Evolutionary conservation across 2,888 invertebrate genomes (phyloP), one percentile per base, ranked within the genome.

Genomic region (Yponomeuta plumbellus): DNA sequence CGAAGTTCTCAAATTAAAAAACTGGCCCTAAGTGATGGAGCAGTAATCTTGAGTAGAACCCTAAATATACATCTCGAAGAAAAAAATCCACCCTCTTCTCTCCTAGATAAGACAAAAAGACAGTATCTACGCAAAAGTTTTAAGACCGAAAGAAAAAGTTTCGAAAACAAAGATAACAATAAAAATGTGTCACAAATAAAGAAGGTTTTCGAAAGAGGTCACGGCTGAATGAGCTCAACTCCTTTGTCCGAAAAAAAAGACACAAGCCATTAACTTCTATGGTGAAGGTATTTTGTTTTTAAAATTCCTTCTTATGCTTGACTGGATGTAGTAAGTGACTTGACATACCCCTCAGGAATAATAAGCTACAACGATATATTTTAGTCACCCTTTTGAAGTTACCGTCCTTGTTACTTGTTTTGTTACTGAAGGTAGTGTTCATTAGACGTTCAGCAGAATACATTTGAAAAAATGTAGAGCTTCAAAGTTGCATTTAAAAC

Each of bases 61-160:
- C 63, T 21, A 71, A 70, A 74, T 74, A 74, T 68, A 39, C 71
- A 67, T 68, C 66, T 64, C 64, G 52, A 17, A 2, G 67, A 67
- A 69, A n/a, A 71, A 70, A 68, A 65, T 26, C 22, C 23, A 56
- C 56, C 66, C 65, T 67, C 67, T 65, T 67, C 67, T 65, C 64
- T 65, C 58, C 21, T 63, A 57, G 67, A 67, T 70, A 73, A 70
- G 69, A 71, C 59, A 63, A 71, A 63, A 71, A 72, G 71, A 74
- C 74, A 68, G 70, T 68, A 66, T 67, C 67, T 65, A 52, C 64
- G 65, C 62, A 26, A 69, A 70, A 64, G 67, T 68, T 56, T 21
- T 66, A 57, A 62, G 67, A 68, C 68, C 44, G 17, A 52, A 52
- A 17, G 66, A 69, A 66, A 69, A 66, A 67, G 66, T 69, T 68